Evolutionary conservation across 2,888 invertebrate species (phyloP).

Genomic region (Bedellia somnulentella): DNA sequence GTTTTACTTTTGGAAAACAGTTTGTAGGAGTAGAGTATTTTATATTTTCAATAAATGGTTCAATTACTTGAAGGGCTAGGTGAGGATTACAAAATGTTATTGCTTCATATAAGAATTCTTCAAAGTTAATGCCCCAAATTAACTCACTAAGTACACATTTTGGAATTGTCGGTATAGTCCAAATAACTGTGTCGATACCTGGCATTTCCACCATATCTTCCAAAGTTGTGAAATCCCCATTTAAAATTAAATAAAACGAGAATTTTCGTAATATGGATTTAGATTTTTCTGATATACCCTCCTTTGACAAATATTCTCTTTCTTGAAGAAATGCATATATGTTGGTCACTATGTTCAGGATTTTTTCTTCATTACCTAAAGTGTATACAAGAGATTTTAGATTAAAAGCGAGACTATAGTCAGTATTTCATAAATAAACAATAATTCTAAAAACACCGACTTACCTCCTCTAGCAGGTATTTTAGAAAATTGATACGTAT

Average conservation of each 20-base stretch:
- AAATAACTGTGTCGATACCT: conserved; percentile 29
- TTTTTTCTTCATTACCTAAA: conserved; percentile 43
- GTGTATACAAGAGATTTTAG: no score
- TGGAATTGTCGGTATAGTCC: conserved; percentile 35
- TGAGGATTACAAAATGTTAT: conserved; percentile 28
- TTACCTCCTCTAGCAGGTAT: conserved; percentile 38
- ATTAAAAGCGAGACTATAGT: no score
- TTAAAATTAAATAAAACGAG: conserved; percentile 34
- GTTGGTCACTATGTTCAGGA: conserved; percentile 21
- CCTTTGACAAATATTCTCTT: conserved; percentile 19
- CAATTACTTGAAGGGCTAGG: conserved; percentile 29
- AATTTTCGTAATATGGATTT: conserved; percentile 23
- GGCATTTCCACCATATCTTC: conserved; percentile 27
- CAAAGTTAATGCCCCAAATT: conserved; percentile 34
- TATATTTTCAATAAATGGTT: conserved; percentile 27
- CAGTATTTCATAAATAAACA: no score
- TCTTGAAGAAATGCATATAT: conserved; percentile 24
- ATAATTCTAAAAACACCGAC: conserved; percentile 2
- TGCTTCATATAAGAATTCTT: conserved; percentile 29
- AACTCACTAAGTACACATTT: conserved; percentile 40
- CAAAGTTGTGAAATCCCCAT: conserved; percentile 29
- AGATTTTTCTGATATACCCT: conserved; percentile 16
- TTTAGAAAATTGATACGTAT: conserved; percentile 26
- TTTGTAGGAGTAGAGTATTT: conserved; percentile 31
- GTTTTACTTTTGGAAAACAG: conserved; percentile 22